Evolutionary conservation across 64 coral and sea anemone species (phyloP).

Genomic region (Montipora foliosa): DNA sequence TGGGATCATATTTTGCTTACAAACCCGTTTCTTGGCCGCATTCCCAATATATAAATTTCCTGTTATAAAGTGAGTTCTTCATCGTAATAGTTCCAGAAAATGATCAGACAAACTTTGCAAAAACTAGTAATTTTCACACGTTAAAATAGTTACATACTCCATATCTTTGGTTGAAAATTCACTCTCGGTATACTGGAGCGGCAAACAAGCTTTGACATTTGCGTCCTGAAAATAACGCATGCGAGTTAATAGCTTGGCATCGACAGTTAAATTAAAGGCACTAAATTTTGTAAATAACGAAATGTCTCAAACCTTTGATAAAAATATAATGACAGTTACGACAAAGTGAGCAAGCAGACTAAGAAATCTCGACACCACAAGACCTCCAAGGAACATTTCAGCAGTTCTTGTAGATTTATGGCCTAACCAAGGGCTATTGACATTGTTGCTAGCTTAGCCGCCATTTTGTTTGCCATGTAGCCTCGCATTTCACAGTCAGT

Average conservation of each 20-base stretch:
- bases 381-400: constrained; percentile 86
- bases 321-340: constrained; percentile 93
- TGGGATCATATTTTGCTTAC: no score
- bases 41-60: no score
- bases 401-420: neutral
- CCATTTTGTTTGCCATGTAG: constrained; percentile 19
- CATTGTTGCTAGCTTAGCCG: neutral
- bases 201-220: constrained; percentile 88
- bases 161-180: constrained; percentile 88
- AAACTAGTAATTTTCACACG: no score
- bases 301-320: constrained; percentile 80
- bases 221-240: constrained; percentile 65
- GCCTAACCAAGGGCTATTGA: neutral
- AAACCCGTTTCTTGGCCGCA: no score
- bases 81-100: no score
- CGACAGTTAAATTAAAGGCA: neutral
- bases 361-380: constrained; percentile 93
- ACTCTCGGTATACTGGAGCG: constrained; percentile 81
- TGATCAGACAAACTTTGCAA: no score
- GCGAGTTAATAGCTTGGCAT: no score
- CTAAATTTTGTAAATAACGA: neutral
- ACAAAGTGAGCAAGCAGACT: constrained; percentile 94
- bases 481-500: neutral
- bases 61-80: no score
- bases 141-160: constrained; percentile 59